phyloP scores from a whole-genome alignment of 2,888 invertebrate species.

The Troilus luridus region DNA sequence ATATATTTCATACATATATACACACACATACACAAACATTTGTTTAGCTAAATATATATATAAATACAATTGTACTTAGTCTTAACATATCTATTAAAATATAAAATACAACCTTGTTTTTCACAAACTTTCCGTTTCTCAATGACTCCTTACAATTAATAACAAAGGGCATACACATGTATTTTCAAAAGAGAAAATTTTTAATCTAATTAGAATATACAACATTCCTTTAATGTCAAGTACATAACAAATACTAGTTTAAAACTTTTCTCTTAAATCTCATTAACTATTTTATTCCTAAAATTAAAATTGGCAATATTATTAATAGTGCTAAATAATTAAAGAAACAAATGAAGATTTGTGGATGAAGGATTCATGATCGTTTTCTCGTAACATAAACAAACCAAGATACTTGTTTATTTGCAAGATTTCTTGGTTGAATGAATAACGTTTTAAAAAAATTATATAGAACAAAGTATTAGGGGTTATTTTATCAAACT shows the following conservation, averaged over 20 bases:
- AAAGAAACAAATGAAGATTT: too few species aligned
- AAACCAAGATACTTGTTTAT: too few species aligned
- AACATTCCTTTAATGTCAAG: background rate
- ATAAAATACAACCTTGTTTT: constrained; percentile 45
- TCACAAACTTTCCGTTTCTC: constrained; percentile 29
- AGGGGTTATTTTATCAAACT: too few species aligned
- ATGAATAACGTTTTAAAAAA: too few species aligned
- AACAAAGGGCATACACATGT: background rate
- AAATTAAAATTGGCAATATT: background rate
- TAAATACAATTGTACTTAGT: constrained; percentile 35
- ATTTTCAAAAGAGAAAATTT: constrained; percentile 4
- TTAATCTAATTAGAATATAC: background rate
- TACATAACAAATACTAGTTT: background rate
- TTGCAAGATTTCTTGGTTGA: too few species aligned
- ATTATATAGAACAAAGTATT: too few species aligned
- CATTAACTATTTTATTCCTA: background rate
- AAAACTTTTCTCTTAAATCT: constrained; percentile 4
- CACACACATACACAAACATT: background rate
- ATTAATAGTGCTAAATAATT: background rate
- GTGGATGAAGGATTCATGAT: too few species aligned
- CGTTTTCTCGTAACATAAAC: too few species aligned
- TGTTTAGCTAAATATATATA: constrained; percentile 25
- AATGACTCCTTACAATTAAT: background rate
- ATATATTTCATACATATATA: background rate
- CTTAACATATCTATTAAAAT: constrained; percentile 43